A percentile compares a stretch with the other conserved stretches of the same genome.
Evolutionary conservation across 1,140 invertebrate species (phyloP).

Genomic region (Arion vulgaris): DNA sequence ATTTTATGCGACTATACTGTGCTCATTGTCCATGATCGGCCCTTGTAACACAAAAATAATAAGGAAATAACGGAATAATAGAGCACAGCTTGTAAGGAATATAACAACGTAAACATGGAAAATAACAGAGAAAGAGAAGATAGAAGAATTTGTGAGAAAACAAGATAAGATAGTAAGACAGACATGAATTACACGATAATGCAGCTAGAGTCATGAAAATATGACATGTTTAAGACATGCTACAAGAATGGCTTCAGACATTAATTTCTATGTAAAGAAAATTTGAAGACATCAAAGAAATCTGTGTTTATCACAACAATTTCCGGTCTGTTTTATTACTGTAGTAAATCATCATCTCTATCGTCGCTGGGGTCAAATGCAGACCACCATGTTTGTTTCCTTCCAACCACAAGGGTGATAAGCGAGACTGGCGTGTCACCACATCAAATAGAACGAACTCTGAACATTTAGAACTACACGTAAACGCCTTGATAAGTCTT

Average conservation of each 20-base stretch:
- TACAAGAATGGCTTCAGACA: not conserved
- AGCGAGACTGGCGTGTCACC: not conserved
- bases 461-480: not conserved
- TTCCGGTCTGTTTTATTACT: not conserved
- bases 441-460: not conserved
- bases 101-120: no score
- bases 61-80: no score
- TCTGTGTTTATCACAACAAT: not conserved
- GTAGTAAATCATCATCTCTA: conserved; percentile 8
- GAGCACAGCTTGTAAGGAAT: no score
- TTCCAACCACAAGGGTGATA: not conserved
- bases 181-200: not conserved
- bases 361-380: not conserved
- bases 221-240: not conserved
- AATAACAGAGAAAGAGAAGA: no score
- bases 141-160: no score
- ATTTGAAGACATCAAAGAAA: not conserved
- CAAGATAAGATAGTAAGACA: no score
- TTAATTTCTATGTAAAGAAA: conserved; percentile 4
- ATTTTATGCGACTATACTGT: no score
- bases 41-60: no score
- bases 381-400: conserved; percentile 13
- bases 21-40: no score
- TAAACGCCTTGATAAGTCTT: conserved; percentile 13
- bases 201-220: not conserved